Evolutionary conservation across 2,113 vertebrate species (phyloP), one percentile per base, ranked within the genome.

Genomic region (Irena cyanogastra): DNA sequence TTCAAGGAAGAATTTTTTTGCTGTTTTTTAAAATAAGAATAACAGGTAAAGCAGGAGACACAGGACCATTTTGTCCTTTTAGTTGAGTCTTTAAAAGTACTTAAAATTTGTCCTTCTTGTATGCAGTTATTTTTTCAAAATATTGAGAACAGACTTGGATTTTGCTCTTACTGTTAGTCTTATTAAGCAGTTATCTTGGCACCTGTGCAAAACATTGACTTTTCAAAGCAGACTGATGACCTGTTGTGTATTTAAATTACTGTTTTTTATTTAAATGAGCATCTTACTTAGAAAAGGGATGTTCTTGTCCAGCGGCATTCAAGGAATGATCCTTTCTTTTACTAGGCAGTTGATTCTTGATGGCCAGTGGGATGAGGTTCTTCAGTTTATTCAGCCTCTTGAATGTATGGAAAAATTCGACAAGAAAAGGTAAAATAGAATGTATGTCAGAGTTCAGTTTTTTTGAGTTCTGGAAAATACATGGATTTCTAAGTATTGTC

Each of bases 361-460:
- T 64, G 99, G 99, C 61, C 99, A 99, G 37, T 99, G 99, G 99
- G 99, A 99, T 94, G 99, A 99, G 72, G 99, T 99, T 97, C 98
- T 99, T 97, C 99, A 99, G 42, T 99, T 99, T 95, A 99, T 99
- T 96, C 99, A 99, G 50, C 99, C 99, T 91, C 97, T 99, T 64
- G 99, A 99, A 94, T 98, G 98, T 92, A 98, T 99, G 98, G 99
- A 99, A 72, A 99, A 99, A 97, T 99, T 99, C 97, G 99, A 99
- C 97, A 99, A 98, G 97, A 99, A 99, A 98, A 98, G 99, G 99
- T 99, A 95, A 97, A 94, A 93, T 69, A 80, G 96, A 57, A 83
- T 82, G 10, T 82, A 60, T 89, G 64, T 90, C 61, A 50, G 64
- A 92, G 22, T 59, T 80, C 31, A 42, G 0, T 3, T 60, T 76